Base-by-base conservation (phyloP, 2,888 invertebrate species). In the Ectobius pallidus region DNA sequence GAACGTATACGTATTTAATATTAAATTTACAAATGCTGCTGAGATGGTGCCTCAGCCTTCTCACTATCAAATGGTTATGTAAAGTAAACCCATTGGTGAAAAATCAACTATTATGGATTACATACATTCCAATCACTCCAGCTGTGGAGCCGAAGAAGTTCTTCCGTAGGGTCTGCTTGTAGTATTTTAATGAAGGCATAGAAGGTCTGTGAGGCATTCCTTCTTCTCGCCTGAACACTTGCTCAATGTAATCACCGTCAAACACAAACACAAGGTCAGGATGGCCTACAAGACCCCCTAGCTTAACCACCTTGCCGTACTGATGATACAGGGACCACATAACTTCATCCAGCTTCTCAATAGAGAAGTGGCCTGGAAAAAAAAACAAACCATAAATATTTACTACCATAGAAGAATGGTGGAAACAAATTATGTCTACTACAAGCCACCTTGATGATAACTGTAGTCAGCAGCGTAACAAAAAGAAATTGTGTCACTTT, bases 41-140 rank as follows among this genome's bases (percentile, higher is more conserved):
- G n/a, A n/a, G n/a, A n/a, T n/a, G n/a, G n/a, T n/a, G n/a, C n/a
- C n/a, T n/a, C n/a, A n/a, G n/a, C n/a, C n/a, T n/a, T n/a, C n/a
- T n/a, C n/a, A n/a, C n/a, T n/a, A n/a, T n/a, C n/a, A n/a, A n/a
- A n/a, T n/a, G n/a, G n/a, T n/a, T n/a, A n/a, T n/a, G n/a, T n/a
- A n/a, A n/a, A n/a, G n/a, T n/a, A n/a, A n/a, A n/a, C n/a, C n/a
- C n/a, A n/a, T n/a, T n/a, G n/a, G n/a, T n/a, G n/a, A n/a, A n/a
- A n/a, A n/a, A n/a, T n/a, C n/a, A n/a, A n/a, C n/a, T n/a, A n/a
- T n/a, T n/a, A n/a, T n/a, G n/a, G n/a, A 34, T 6, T 14, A 87
- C 90, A 88, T 86, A 92, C 91, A 92, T 89, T 81, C 91, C 92
- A 79, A 92, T 91, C 75, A 92, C 85, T 52, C 92, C 92, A 14